Base-by-base conservation (phyloP, 2,888 invertebrate genomes). In the Stenotaenia linearis region DNA sequence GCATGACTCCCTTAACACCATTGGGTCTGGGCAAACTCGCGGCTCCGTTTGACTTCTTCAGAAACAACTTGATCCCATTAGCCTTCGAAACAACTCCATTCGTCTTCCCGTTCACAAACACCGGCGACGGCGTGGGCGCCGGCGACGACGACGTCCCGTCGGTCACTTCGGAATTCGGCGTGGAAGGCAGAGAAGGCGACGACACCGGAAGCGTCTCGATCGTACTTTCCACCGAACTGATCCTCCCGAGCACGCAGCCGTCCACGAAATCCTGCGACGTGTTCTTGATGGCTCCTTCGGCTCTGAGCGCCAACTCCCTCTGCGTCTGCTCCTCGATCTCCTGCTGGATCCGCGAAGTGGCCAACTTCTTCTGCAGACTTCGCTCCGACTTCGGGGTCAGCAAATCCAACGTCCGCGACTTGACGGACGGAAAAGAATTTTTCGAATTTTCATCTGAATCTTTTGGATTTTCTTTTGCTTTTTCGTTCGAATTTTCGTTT, bases 271-370 rank as follows among this genome's bases (percentile, higher is more conserved):
- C 89, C 84, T 89, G 87, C n/a, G 89, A 89, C 32, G 87, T 88
- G 21, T 89, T 89, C 82, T 86, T 87, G 81, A 89, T 89, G 83
- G 87, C 87, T 12, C 89, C 89, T 81, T 90, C 90, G 83, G 90
- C 91, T 83, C 91, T 89, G 83, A 95, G 90, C 85, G 94, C 94
- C 84, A 92, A 90, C 87, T 96, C 96, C 82, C 95, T 89, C 84
- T 93, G 91, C 79, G 92, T 92, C 81, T 93, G 94, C 87, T 94
- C 93, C 84, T 92, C 91, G 84, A 96, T 95, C 89, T 96, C 96
- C 85, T 92, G 90, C 87, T 96, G 95, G 86, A 96, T 94, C 86
- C 94, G 90, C 82, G 86, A 87, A 25, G 89, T 88, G 18, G 89
- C 88, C 84, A 85, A 83, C 79, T 84, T 84, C 81, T 85, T 85